phyloP scores from a whole-genome alignment of 2,888 invertebrate species.

The Melolontha melolontha region DNA sequence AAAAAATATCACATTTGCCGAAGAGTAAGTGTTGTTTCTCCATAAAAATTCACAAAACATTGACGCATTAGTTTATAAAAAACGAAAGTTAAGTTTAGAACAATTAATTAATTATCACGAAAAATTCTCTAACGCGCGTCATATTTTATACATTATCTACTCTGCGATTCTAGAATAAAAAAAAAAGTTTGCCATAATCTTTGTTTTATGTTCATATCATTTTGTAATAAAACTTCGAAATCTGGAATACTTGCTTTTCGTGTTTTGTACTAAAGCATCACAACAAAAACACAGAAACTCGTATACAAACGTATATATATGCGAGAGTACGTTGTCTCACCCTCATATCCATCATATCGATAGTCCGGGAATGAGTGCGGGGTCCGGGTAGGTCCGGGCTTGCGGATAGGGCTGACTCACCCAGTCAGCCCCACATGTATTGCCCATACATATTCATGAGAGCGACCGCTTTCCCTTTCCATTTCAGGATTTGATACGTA shows the following conservation, averaged over 20 bases:
- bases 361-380: constrained; percentile 60
- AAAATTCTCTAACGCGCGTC: no score
- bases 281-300: constrained; percentile 20
- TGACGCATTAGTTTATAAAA: no score
- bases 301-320: constrained; percentile 20
- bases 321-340: constrained; percentile 53
- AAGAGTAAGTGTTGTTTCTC: no score
- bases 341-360: constrained; percentile 64
- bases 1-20: no score
- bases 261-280: constrained; percentile 26
- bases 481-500: constrained; percentile 57
- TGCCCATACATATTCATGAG: constrained; percentile 66
- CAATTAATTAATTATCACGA: no score
- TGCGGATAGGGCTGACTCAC: constrained; percentile 64
- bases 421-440: constrained; percentile 61
- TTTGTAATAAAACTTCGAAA: constrained; percentile 11
- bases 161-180: no score
- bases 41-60: no score
- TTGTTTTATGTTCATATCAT: no score
- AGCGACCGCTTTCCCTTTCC: constrained; percentile 62
- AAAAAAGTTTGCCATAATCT: no score
- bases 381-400: constrained; percentile 57
- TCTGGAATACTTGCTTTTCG: constrained; percentile 29
- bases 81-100: no score
- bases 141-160: no score